Percentiles rank a stretch among this genome's conserved stretches.
Conservation (phyloP, 37 sponge, comb jelly and placozoan genomes). For the Spongia lamella region DNA sequence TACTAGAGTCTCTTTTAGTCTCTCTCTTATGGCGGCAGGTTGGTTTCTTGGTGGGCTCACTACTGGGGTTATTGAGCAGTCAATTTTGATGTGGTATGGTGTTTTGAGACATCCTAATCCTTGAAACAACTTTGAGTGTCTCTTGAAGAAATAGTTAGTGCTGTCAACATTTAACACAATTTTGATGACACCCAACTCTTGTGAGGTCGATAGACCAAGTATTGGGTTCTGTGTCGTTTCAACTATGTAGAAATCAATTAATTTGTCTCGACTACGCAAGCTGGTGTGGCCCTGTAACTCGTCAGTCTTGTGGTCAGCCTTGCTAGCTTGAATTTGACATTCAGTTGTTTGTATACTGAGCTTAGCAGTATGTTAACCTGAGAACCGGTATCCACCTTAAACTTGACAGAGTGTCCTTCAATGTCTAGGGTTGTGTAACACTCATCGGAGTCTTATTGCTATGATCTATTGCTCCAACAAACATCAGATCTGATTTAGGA, state of each 20-base stretch:
- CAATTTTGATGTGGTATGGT: no score
- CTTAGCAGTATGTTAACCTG: constrained; percentile 1
- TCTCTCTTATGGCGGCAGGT: no score
- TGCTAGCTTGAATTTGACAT: not conserved
- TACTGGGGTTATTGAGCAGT: no score
- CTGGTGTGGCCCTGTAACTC: not conserved
- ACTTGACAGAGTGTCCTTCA: not conserved
- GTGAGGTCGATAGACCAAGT: not conserved
- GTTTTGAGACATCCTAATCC: not conserved
- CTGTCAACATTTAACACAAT: not conserved
- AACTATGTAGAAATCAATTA: constrained; percentile 1
- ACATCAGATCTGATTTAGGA: no score
- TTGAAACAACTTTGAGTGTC: no score
- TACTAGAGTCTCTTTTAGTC: no score
- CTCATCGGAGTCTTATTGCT: no score
- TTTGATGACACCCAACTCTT: constrained; percentile 1
- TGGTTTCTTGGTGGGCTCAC: no score
- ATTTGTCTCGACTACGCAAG: not conserved
- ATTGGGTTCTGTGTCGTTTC: constrained; percentile 3
- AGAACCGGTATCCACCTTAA: constrained; percentile 8
- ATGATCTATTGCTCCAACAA: no score
- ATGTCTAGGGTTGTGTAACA: not conserved
- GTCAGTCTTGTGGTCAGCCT: not conserved
- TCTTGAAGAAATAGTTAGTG: no score
- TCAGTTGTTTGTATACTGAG: not conserved